phyloP scores from a whole-genome alignment of 92 coral and sea anemone genomes.

The Phenganax marumi region DNA sequence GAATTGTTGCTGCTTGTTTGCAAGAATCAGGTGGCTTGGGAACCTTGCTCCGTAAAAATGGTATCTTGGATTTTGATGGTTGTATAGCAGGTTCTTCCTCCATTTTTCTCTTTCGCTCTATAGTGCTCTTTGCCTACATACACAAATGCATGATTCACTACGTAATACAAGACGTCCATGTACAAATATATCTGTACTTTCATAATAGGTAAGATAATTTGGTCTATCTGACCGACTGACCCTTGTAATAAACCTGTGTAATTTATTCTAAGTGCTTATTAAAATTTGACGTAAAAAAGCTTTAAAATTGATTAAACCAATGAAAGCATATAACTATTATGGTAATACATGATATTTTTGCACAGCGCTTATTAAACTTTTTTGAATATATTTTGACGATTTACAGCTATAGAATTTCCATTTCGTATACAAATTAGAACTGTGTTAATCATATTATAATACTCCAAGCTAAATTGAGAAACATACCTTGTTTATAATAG shows the following conservation, averaged over 20 bases:
- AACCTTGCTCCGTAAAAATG: constrained; percentile 32
- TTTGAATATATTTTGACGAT: not conserved
- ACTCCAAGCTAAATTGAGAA: not conserved
- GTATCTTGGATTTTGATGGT: constrained; percentile 17
- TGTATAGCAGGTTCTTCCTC: constrained; percentile 27
- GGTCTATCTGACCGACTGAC: not conserved
- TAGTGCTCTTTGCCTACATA: constrained; percentile 28
- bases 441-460: not conserved
- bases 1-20: constrained; percentile 18
- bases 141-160: constrained; percentile 2
- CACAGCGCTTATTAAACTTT: not conserved
- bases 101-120: constrained; percentile 26
- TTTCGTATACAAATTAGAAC: too few relatives aligned
- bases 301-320: too few relatives aligned
- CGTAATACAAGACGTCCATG: not conserved
- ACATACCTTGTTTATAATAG: constrained; percentile 20
- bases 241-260: not conserved
- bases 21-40: constrained; percentile 4
- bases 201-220: not conserved
- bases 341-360: not conserved
- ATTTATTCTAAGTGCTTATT: not conserved
- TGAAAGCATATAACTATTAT: not conserved
- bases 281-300: not conserved
- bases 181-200: not conserved
- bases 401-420: not conserved